Conservation (phyloP, 2,888 invertebrate species). For the Mechanitis messenoides region DNA sequence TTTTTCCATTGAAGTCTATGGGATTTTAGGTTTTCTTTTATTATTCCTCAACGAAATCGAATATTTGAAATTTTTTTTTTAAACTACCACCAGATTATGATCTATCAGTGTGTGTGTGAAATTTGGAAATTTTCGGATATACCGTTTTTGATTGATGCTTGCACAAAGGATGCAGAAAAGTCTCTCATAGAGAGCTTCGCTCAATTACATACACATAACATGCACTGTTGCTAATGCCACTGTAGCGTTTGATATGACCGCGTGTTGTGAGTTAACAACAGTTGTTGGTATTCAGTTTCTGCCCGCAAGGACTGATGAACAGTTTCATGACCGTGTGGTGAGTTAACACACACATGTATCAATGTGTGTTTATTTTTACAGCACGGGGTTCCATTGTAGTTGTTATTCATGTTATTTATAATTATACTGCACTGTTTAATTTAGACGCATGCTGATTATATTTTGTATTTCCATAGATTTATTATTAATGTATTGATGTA, state of each 20-base stretch:
- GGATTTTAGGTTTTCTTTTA: too few species aligned
- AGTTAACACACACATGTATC: conserved; percentile 68
- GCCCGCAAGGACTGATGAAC: conserved; percentile 92
- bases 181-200: too few species aligned
- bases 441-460: not conserved
- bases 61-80: too few species aligned
- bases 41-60: too few species aligned
- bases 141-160: too few species aligned
- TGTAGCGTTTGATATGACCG: conserved; percentile 33
- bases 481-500: too few species aligned
- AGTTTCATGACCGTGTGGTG: conserved; percentile 92
- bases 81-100: too few species aligned
- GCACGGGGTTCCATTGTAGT: conserved; percentile 25
- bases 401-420: not conserved
- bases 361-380: conserved; percentile 31
- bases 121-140: too few species aligned
- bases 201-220: conserved; percentile 1
- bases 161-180: too few species aligned
- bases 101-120: too few species aligned
- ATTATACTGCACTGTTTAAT: not conserved
- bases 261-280: conserved; percentile 57
- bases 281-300: conserved; percentile 84
- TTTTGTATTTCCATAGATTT: not conserved
- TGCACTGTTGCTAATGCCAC: conserved; percentile 52
- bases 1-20: too few species aligned